Evolutionary conservation across 1,140 invertebrate genomes (phyloP), one percentile per base, ranked within the genome.

Genomic region (Drosophila tsacasi): DNA sequence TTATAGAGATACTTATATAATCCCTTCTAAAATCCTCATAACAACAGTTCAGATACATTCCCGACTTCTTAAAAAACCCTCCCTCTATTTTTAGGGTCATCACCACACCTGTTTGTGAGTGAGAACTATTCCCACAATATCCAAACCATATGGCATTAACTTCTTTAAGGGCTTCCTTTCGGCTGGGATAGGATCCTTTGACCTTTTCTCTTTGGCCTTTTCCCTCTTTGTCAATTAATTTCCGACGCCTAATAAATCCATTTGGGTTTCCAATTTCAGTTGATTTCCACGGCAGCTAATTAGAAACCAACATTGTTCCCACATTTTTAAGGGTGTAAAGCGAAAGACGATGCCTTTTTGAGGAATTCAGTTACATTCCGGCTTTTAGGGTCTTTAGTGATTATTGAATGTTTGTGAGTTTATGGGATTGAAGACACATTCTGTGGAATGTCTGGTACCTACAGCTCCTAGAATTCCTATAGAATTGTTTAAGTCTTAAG

Each of bases 231-330:
- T 61, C 73, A 79, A 80, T 79, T 79, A 74, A 63, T 39, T 39
- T 58, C 6, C 35, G 54, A 67, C 30, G 66, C 58, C 39, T 76
- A 84, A 83, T 80, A 83, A 84, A 84, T 76, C 76, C 75, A 83
- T 81, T 84, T 73, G 66, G 73, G 81, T 84, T 27, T 83, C 66
- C 61, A 65, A 80, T 83, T 83, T 72, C 71, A 52, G 23, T 68
- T 40, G 46, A 9, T 37, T 27, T 66, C 40, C 40, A 46, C 30
- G 27, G 44, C 78, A 55, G 59, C 60, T 75, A 71, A 71, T 71
- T 68, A 46, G 32, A 68, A 47, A 6, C 64, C 15, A 25, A 23
- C 37, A 21, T 52, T 44, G 37, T 64, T 63, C n/a, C 58, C 64
- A 47, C 23, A 66, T 66, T 37, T 21, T 35, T 21, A 21, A 9